Evolutionary conservation across 2,888 invertebrate species (phyloP), one percentile per base, ranked within the genome.

Genomic region (Seira sanloemensis): DNA sequence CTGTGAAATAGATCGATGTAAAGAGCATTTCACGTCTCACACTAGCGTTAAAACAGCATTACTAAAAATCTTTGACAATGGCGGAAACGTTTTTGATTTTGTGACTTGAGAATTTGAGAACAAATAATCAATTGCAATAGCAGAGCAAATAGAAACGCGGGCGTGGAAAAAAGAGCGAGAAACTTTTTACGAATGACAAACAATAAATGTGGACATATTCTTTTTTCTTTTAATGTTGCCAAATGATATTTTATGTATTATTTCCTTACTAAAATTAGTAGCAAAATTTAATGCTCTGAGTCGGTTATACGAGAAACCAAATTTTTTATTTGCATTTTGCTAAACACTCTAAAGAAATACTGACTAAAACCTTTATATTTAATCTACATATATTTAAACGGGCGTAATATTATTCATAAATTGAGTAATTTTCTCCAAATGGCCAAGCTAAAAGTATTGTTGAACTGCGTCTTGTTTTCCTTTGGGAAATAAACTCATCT

Each of bases 401-500:
- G 62, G 66, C 66, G 7, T 66, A 76, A 76, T 66, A 67, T 76
- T 67, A 68, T n/a, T 16, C 12, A 21, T 27, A 12, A 50, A 69
- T 77, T 65, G 78, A 78, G 78, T 66, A 66, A 78, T 78, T 78
- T 67, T 26, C n/a, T 46, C 58, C 25, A 12, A n/a, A n/a, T n/a
- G n/a, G n/a, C n/a, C 26, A 1, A 54, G 50, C 23, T 24, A 24
- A 24, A 75, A 46, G 46, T 76, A 58, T 77, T 62, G 68, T 68
- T 37, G 37, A n/a, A n/a, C n/a, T n/a, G 46, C 23, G 7, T n/a
- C 46, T 54, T 24, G n/a, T n/a, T n/a, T n/a, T n/a, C n/a, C n/a
- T n/a, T n/a, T n/a, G n/a, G n/a, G n/a, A 78, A 73, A 84, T 84
- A 75, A 84, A 79, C 71, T 58, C 78, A 84, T 84, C 75, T 78